These are phyloP conservation scores for Corythornis madagascariensis DNA, from an alignment of 2,113 vertebrate species.

Conservation along the genomic window DNA sequence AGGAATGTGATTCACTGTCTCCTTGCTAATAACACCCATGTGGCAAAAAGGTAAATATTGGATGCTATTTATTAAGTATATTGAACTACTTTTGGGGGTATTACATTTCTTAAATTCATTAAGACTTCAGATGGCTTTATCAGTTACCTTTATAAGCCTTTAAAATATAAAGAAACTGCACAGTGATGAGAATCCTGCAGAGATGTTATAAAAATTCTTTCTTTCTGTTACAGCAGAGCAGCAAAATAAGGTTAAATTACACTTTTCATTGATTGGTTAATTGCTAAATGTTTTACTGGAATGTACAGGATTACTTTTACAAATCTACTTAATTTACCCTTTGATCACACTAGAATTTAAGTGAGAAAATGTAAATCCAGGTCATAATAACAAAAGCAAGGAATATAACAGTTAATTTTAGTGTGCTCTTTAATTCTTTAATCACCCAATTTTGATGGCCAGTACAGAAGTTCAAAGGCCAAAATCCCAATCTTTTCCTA, in stretches of 20 bases:
- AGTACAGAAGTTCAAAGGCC: not conserved
- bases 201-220: not conserved
- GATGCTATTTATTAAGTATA: not conserved
- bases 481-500: not conserved
- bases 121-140: not conserved
- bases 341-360: conserved; percentile 35
- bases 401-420: not conserved
- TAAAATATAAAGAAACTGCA: conserved; percentile 7
- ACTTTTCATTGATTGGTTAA: conserved; percentile 25
- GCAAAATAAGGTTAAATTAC: conserved; percentile 14
- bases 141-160: not conserved
- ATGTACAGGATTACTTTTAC: conserved; percentile 33
- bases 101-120: conserved; percentile 14
- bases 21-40: not conserved
- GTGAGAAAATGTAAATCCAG: conserved; percentile 27
- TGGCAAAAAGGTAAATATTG: not conserved
- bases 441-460: not conserved
- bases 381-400: conserved; percentile 23
- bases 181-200: not conserved
- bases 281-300: conserved; percentile 34
- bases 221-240: not conserved
- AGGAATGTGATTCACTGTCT: not conserved
- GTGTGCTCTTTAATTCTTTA: conserved; percentile 2
- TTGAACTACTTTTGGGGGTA: not conserved
- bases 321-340: conserved; percentile 52